Evolutionary conservation across 2,797 vertebrate species (phyloP).

Genomic region (Sternotherus odoratus): DNA sequence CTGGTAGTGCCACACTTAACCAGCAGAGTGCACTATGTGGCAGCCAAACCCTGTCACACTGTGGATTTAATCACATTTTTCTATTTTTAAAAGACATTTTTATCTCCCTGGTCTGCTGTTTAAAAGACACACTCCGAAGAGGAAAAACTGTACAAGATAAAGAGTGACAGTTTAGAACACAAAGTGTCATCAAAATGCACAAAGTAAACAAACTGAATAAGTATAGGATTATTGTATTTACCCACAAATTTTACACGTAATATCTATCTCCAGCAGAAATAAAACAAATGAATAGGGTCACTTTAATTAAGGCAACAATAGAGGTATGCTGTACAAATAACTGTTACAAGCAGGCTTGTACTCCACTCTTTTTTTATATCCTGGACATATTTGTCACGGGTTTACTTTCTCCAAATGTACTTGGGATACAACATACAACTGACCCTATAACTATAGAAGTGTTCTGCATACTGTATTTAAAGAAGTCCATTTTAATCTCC

Average conservation of each 20-base stretch:
- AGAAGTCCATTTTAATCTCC: background rate
- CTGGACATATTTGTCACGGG: background rate
- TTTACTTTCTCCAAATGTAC: accelerated
- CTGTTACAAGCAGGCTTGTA: accelerated
- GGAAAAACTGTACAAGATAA: background rate
- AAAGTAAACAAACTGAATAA: background rate
- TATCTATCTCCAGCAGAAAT: background rate
- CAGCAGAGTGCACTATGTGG: background rate
- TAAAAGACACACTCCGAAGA: background rate
- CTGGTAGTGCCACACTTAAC: background rate
- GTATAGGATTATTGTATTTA: background rate
- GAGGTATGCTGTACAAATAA: background rate
- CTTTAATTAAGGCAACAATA: background rate
- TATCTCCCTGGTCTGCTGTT: background rate
- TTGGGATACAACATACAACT: background rate
- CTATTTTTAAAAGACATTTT: background rate
- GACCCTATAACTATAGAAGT: background rate
- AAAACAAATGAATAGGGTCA: background rate
- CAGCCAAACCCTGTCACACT: background rate
- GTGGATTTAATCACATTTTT: background rate
- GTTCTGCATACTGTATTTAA: background rate
- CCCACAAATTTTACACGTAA: too few species aligned
- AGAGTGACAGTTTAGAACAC: background rate
- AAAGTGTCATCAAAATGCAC: background rate
- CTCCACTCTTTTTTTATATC: accelerated